Conservation (phyloP, 2,888 invertebrate species). For the Pammene fasciana region DNA sequence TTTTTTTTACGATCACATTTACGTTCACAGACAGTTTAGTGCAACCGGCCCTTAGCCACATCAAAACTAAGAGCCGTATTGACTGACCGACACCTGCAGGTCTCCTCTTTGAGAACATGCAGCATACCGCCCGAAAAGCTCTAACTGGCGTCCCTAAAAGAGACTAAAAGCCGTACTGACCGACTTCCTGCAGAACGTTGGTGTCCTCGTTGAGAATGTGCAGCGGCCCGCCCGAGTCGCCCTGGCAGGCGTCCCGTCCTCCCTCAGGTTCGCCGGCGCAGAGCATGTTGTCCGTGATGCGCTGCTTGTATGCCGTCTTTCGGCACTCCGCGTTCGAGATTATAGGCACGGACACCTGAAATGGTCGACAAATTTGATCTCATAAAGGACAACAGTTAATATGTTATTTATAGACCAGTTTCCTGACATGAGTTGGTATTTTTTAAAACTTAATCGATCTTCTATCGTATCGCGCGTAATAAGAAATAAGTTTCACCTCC, state of each 20-base stretch:
- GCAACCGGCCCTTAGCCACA: no score
- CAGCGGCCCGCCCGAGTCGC: conserved; percentile 91
- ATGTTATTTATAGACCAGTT: no score
- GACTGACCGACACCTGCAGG: no score
- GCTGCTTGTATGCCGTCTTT: conserved; percentile 86
- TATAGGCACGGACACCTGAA: conserved; percentile 75
- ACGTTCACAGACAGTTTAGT: no score
- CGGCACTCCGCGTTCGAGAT: conserved; percentile 84
- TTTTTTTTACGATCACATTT: no score
- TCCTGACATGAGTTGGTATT: no score
- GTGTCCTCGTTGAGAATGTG: conserved; percentile 83
- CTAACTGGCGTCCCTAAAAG: no score
- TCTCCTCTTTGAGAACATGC: no score
- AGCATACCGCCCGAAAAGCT: no score
- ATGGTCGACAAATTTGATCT: background rate
- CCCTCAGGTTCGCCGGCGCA: conserved; percentile 90
- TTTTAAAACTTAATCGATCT: no score
- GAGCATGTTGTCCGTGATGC: conserved; percentile 91
- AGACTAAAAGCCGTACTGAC: conserved; percentile 70
- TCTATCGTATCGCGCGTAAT: no score
- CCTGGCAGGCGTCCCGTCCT: conserved; percentile 91
- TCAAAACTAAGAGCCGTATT: no score
- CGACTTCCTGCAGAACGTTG: conserved; percentile 81
- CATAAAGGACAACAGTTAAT: background rate
- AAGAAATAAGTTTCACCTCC: conserved; percentile 81